Evolutionary conservation across 2,797 vertebrate species (phyloP), one percentile per base, ranked within the genome.

Genomic region (Phyllotis vaccarum): DNA sequence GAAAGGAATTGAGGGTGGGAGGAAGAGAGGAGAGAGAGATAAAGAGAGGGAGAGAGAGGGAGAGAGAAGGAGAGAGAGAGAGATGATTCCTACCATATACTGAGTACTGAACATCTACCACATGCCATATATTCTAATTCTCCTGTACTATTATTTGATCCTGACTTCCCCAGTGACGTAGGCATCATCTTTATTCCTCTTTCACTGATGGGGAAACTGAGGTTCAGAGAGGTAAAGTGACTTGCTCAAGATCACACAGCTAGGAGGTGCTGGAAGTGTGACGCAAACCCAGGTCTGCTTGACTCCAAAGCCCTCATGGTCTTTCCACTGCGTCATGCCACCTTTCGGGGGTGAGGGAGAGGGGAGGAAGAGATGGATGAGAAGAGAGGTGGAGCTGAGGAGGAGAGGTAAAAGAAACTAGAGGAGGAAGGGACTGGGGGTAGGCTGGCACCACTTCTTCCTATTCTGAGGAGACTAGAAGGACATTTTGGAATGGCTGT

Each of bases 281-380:
- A 96, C 72, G 70, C 86, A 91, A 96, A 95, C 74, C 95, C 75
- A 95, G 89, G 91, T 90, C 94, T 96, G 60, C 87, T 93, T 89
- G 95, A 96, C 75, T 95, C 54, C 89, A 95, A 89, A 96, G 95
- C 89, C 89, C 58, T 76, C 89, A 88, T 96, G 96, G 66, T 97
- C 96, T 97, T 98, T 97, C 97, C 96, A 97, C 97, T 96, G 97
- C 93, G 96, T 78, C 96, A 93, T 87, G 93, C 83, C 89, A 96
- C 85, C 91, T 95, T 86, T 95, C 87, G n/a, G 68, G 75, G 52
- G 81, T 16, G 5, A 64, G 62, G 79, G 21, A 79, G 83, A 56
- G 89, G 85, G 66, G 89, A 19, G 43, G 54, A 70, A 87, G 90
- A 92, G 29, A 78, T 86, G 52, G 90, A 92, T 27, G 11, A 27